A percentile compares a stretch with the other conserved stretches of the same genome.
Conservation (phyloP, 2,797 vertebrate genomes). For the Peromyscus eremicus region DNA sequence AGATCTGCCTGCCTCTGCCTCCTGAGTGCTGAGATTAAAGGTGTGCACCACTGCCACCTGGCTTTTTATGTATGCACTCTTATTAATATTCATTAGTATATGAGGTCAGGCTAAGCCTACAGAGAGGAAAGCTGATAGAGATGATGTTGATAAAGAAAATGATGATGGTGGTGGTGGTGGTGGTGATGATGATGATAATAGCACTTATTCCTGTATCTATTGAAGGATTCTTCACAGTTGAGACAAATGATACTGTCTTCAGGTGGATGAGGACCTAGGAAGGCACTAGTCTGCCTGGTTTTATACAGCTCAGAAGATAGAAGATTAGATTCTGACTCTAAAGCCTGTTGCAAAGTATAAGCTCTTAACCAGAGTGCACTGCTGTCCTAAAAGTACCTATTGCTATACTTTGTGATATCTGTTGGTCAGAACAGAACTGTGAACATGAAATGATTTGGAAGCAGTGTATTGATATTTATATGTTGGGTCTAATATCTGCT, state of each 20-base stretch:
- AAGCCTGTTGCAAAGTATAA: not conserved
- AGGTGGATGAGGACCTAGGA: not conserved
- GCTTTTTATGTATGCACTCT: not conserved
- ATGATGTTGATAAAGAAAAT: not conserved
- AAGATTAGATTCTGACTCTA: not conserved
- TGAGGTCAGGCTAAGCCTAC: not conserved
- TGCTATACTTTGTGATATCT: not conserved
- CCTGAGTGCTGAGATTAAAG: no score
- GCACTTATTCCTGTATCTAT: not conserved
- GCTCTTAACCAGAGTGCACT: not conserved
- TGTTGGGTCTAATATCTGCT: not conserved
- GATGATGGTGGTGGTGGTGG: not conserved
- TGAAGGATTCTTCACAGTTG: not conserved
- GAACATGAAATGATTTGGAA: not conserved
- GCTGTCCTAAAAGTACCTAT: not conserved
- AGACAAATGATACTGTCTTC: not conserved
- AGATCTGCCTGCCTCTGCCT: no score
- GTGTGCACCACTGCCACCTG: no score
- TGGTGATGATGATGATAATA: not conserved
- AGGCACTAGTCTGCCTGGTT: not conserved
- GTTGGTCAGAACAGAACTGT: not conserved
- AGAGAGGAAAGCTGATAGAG: not conserved
- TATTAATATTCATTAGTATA: not conserved
- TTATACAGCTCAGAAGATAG: not conserved
- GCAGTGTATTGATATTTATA: not conserved